Percentiles rank a stretch among this genome's conserved stretches.
These are phyloP conservation scores for Embidobia sp. DNA, from an alignment of 2,888 invertebrate genomes.

Conservation along the genomic window DNA sequence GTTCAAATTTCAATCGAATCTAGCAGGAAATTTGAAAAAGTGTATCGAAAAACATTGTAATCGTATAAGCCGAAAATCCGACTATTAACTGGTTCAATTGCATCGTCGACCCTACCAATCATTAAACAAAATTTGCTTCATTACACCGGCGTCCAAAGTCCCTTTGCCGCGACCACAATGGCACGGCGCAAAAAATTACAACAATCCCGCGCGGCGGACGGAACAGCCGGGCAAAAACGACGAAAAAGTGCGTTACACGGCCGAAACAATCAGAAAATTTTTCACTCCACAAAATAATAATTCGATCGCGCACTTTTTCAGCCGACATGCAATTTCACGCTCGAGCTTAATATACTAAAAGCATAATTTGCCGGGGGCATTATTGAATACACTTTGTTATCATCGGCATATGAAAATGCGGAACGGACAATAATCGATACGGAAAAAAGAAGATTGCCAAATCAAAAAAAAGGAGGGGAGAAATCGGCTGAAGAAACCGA, in stretches of 20 bases:
- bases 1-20: too few species aligned
- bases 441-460: background rate
- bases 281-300: conserved; percentile 56
- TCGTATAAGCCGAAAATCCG: too few species aligned
- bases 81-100: too few species aligned
- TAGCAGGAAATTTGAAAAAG: too few species aligned
- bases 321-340: conserved; percentile 54
- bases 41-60: too few species aligned
- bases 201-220: background rate
- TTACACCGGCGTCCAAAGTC: too few species aligned
- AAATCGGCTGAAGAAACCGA: conserved; percentile 27
- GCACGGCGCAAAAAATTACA: conserved; percentile 13
- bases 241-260: conserved; percentile 6
- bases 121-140: too few species aligned
- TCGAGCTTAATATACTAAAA: conserved; percentile 57
- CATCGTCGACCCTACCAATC: too few species aligned
- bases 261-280: conserved; percentile 52
- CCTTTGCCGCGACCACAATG: background rate
- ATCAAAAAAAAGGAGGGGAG: background rate
- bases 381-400: conserved; percentile 54
- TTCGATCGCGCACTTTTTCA: conserved; percentile 47
- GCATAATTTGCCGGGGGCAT: conserved; percentile 53
- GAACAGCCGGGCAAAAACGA: conserved; percentile 5
- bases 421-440: conserved; percentile 43
- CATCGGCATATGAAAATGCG: conserved; percentile 45